phyloP scores from a whole-genome alignment of 2,113 vertebrate genomes.

The Micronisus gabar region DNA sequence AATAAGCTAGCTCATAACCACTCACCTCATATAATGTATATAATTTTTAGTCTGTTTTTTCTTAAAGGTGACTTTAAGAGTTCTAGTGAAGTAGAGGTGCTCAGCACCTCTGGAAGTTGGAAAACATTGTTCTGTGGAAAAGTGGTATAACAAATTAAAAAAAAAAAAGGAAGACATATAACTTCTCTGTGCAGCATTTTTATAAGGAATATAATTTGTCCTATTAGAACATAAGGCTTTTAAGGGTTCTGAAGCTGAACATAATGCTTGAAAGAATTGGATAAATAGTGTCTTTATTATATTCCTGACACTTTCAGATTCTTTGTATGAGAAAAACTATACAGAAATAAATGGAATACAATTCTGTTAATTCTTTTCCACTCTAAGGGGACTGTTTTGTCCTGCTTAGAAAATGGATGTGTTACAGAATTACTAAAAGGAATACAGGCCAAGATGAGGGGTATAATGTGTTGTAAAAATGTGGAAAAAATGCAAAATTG shows the following conservation, averaged over 20 bases:
- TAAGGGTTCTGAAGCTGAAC: neutral
- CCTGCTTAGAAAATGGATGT: neutral
- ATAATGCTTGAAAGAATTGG: neutral
- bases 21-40: neutral
- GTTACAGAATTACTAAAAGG: neutral
- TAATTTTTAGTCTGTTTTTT: neutral
- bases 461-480: neutral
- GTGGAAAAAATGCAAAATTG: neutral
- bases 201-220: neutral
- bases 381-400: neutral
- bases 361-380: neutral
- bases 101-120: neutral
- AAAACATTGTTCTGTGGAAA: neutral
- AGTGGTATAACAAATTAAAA: neutral
- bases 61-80: neutral
- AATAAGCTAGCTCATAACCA: neutral
- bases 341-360: neutral
- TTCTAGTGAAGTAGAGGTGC: neutral
- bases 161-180: neutral
- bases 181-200: neutral
- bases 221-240: neutral
- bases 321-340: neutral
- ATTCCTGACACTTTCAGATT: neutral
- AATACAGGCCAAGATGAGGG: neutral
- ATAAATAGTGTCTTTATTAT: slow-evolving; percentile 4